These are phyloP conservation scores for Dunckerocampus dactyliophorus DNA, from an alignment of 2,113 vertebrate genomes.

Conservation along the genomic window DNA sequence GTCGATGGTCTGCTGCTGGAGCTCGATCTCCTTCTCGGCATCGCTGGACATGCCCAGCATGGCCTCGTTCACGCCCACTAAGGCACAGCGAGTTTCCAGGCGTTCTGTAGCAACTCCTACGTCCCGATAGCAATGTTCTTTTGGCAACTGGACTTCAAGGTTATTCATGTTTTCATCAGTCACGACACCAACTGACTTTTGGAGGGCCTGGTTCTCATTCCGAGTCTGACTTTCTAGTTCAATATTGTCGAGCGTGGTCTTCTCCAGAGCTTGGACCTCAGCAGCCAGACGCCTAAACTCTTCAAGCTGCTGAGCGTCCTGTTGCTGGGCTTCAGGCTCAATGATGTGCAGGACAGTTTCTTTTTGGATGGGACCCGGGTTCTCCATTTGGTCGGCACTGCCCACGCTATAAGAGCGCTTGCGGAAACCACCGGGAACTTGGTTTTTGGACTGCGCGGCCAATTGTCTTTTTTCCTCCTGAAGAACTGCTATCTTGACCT, in stretches of 20 bases:
- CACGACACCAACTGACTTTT: slow-evolving; percentile 79
- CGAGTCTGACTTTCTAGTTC: slow-evolving; percentile 32
- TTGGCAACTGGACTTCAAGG: slow-evolving; percentile 49
- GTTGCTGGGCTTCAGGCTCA: slow-evolving; percentile 78
- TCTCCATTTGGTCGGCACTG: slow-evolving; percentile 85
- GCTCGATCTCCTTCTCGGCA: slow-evolving; percentile 85
- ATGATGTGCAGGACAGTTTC: slow-evolving; percentile 86
- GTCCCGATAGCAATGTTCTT: slow-evolving; percentile 53
- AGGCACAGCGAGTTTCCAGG: slow-evolving; percentile 60
- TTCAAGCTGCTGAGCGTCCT: slow-evolving; percentile 80
- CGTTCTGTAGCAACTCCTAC: slow-evolving; percentile 73
- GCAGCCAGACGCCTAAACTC: slow-evolving; percentile 90
- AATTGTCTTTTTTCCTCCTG: slow-evolving; percentile 94
- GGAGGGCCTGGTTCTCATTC: slow-evolving; percentile 45
- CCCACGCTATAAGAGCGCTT: slow-evolving; percentile 92
- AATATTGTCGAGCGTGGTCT: slow-evolving; percentile 79
- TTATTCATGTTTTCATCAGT: slow-evolving; percentile 82
- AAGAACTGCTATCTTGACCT: slow-evolving; percentile 94
- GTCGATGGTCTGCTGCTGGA: slow-evolving; percentile 92
- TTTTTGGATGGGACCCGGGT: slow-evolving; percentile 67
- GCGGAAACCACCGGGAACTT: slow-evolving; percentile 73
- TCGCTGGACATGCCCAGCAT: slow-evolving; percentile 89
- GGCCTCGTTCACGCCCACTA: slow-evolving; percentile 82
- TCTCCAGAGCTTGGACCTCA: slow-evolving; percentile 89
- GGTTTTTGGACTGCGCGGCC: slow-evolving; percentile 82